Evolutionary conservation across 2,888 invertebrate genomes (phyloP), one percentile per base, ranked within the genome.

Genomic region (Folsomia manolachei): DNA sequence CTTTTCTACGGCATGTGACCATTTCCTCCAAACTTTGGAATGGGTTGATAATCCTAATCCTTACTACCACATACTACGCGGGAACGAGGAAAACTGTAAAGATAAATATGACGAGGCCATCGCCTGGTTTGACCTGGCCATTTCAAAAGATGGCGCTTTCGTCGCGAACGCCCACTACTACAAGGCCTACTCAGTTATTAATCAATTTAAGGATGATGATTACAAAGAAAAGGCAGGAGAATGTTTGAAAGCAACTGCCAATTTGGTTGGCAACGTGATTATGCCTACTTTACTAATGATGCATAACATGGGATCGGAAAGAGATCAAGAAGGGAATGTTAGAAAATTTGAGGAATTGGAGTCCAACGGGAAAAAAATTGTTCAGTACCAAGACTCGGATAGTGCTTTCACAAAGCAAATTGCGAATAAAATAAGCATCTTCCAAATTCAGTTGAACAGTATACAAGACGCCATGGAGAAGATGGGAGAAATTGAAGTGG

Each of bases 141-240:
- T 71, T 14, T 24, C 66, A 1, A 2, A 60, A 14, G 73, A 73
- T n/a, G 18, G 27, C 2, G 25, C 60, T 14, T 75, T 69, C 63
- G 63, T 66, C 4, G 73, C 71, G 14, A 71, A 61, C 14, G 75
- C 73, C 18, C 23, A 26, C 27, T 66, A 56, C 18, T 72, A 70
- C 1, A 2, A 64, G 2, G 75, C 64, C 1, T 73, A 68, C 63
- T 18, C 26, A 19, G 14, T 63, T 0, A 51, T 75, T 4, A 63
- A 64, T 19, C 7, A 27, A 23, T 24, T 23, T 7, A 18, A 14
- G 64, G 56, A 56, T 7, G 69, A 61, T 1, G 65, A 27, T n/a
- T 75, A 75, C 71, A 75, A 75, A 21, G 52, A 67, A n/a, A 60
- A 51, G 23, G 72, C n/a, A n/a, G n/a, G n/a, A n/a, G n/a, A n/a